Conservation (phyloP, 2,113 vertebrate species). For the Hymenochirus boettgeri region DNA sequence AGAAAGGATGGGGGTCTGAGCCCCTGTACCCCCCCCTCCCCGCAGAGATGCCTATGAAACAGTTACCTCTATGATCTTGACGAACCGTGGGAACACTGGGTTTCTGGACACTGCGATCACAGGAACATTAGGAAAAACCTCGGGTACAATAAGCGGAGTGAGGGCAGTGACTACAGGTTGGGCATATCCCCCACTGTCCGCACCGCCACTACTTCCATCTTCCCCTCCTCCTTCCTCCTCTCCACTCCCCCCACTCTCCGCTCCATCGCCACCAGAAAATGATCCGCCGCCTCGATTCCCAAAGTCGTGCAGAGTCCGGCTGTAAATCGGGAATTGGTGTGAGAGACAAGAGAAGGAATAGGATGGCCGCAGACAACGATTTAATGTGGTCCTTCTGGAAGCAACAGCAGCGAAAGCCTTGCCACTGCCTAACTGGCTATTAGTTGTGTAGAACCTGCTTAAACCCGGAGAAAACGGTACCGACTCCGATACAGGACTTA, state of each 20-base stretch:
- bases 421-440: background rate
- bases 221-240: slow-evolving; percentile 64
- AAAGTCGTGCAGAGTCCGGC: slow-evolving; percentile 44
- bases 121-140: slow-evolving; percentile 89
- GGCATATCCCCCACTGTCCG: slow-evolving; percentile 48
- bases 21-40: too few relatives aligned
- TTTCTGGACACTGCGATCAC: slow-evolving; percentile 88
- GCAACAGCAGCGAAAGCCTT: background rate
- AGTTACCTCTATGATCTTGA: slow-evolving; percentile 94
- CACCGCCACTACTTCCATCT: slow-evolving; percentile 46
- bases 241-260: slow-evolving; percentile 58
- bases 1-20: too few relatives aligned
- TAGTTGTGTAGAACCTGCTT: background rate
- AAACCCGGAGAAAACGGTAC: background rate
- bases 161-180: slow-evolving; percentile 77
- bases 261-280: slow-evolving; percentile 60
- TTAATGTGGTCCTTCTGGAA: background rate
- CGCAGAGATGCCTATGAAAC: too few relatives aligned
- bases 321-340: background rate
- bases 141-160: slow-evolving; percentile 85
- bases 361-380: background rate
- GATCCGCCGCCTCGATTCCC: slow-evolving; percentile 55
- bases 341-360: background rate
- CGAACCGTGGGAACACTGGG: slow-evolving; percentile 93
- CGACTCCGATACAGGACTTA: background rate